A percentile compares a stretch with the other conserved stretches of the same genome.
phyloP scores from a whole-genome alignment of 2,888 invertebrate genomes.

The Syritta pipiens region DNA sequence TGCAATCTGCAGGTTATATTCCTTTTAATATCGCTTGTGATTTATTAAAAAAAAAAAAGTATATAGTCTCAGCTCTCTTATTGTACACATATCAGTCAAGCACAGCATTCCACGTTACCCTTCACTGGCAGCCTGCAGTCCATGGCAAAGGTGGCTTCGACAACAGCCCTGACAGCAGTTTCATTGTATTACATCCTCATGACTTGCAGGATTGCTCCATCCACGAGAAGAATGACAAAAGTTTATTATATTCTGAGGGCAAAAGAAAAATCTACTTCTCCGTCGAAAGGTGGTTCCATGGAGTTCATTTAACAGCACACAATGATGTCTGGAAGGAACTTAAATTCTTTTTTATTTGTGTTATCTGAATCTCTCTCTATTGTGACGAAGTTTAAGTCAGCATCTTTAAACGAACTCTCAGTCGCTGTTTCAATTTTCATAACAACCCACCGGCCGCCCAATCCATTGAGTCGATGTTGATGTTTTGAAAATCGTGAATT shows the following conservation, averaged over 20 bases:
- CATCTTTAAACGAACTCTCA: neutral
- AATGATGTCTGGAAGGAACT: slow-evolving; percentile 27
- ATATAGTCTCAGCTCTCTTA: slow-evolving; percentile 1
- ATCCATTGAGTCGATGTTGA: too few relatives aligned
- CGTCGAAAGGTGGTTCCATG: slow-evolving; percentile 16
- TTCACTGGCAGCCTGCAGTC: neutral
- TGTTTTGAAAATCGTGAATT: neutral
- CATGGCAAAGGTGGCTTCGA: neutral
- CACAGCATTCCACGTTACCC: slow-evolving; percentile 19
- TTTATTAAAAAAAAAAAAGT: too few relatives aligned
- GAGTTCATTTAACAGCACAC: slow-evolving; percentile 28
- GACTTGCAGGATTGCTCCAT: slow-evolving; percentile 15
- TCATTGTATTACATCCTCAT: slow-evolving; percentile 26
- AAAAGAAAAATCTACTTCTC: neutral
- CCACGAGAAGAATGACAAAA: slow-evolving; percentile 14
- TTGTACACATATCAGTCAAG: slow-evolving; percentile 47
- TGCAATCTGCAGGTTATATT: too few relatives aligned
- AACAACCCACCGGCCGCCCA: too few relatives aligned
- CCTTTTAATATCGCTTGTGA: too few relatives aligned
- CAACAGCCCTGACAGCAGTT: slow-evolving; percentile 32
- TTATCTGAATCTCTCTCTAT: neutral
- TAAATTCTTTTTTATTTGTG: too few relatives aligned
- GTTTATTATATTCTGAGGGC: neutral
- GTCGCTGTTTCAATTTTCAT: neutral
- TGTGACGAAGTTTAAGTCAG: neutral